Conservation (phyloP, 2,113 vertebrate species). For the Onychostruthus taczanowskii region DNA sequence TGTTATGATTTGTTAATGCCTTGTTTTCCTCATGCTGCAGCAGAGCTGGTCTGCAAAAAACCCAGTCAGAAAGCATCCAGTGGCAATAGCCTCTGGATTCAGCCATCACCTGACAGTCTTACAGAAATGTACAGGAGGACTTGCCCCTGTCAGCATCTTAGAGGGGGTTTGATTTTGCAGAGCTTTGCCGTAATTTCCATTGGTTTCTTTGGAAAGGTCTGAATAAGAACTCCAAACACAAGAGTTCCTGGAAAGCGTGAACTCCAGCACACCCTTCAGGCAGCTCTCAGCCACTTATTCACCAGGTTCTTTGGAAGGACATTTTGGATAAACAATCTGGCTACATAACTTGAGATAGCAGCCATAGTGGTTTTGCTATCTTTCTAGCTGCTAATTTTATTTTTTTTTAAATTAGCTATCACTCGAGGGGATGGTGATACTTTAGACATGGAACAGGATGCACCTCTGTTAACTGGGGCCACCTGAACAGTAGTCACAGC, state of each 20-base stretch:
- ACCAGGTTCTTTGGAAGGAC: not conserved
- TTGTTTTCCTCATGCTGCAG: not conserved
- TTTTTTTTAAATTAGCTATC: not conserved
- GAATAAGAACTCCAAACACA: not conserved
- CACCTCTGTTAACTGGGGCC: not conserved
- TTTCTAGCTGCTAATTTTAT: not conserved
- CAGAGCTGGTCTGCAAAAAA: not conserved
- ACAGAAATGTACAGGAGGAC: not conserved
- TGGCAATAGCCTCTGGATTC: not conserved
- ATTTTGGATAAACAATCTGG: not conserved
- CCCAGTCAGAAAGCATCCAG: not conserved
- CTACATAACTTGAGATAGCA: not conserved
- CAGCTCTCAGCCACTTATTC: not conserved
- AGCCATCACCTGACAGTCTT: not conserved
- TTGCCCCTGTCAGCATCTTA: not conserved
- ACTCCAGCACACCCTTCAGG: not conserved
- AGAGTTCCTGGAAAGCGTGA: not conserved
- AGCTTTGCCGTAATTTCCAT: not conserved
- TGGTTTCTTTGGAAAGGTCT: not conserved
- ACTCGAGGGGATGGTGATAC: not conserved
- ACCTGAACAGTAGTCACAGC: not conserved
- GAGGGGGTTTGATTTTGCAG: not conserved
- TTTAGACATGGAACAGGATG: not conserved
- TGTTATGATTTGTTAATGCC: not conserved
- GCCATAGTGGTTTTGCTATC: not conserved